These are phyloP conservation scores for Zaprionus ornatus DNA, from an alignment of 1,140 invertebrate species.

Conservation along the genomic window DNA sequence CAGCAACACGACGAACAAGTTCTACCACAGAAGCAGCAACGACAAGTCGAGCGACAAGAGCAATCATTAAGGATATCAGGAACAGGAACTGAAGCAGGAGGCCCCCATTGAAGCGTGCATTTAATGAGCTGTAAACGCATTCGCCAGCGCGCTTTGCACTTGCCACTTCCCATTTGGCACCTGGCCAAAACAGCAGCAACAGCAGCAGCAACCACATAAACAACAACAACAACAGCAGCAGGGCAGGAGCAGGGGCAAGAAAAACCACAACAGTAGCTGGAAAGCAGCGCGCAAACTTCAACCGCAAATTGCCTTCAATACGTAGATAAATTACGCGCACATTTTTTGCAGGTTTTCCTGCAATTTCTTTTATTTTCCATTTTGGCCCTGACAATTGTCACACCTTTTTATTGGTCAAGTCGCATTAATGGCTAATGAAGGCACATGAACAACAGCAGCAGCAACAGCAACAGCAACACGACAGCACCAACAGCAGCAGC, in stretches of 20 bases:
- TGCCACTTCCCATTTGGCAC: constrained; percentile 22
- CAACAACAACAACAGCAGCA: neutral
- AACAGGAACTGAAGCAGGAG: neutral
- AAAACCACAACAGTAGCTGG: neutral
- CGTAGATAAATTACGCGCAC: constrained; percentile 37
- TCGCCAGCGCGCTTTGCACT: constrained; percentile 21
- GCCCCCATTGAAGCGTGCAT: constrained; percentile 27
- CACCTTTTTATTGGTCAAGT: constrained; percentile 63
- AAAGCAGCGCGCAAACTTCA: constrained; percentile 9
- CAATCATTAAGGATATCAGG: constrained; percentile 8
- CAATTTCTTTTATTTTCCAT: neutral
- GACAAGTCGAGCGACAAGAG: neutral
- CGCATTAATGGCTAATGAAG: constrained; percentile 75
- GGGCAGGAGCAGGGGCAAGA: neutral
- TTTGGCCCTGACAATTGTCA: constrained; percentile 64
- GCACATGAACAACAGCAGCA: constrained; percentile 51
- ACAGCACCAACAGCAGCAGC: constrained; percentile 12
- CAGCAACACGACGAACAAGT: neutral
- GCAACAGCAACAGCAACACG: constrained; percentile 35
- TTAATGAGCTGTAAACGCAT: constrained; percentile 56
- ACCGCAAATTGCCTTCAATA: constrained; percentile 45
- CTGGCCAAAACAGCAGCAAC: constrained; percentile 23
- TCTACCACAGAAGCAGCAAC: neutral
- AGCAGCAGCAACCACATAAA: neutral
- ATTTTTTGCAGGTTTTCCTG: constrained; percentile 13